Conservation (phyloP, 2,888 invertebrate species). For the Trichogramma evanescens region DNA sequence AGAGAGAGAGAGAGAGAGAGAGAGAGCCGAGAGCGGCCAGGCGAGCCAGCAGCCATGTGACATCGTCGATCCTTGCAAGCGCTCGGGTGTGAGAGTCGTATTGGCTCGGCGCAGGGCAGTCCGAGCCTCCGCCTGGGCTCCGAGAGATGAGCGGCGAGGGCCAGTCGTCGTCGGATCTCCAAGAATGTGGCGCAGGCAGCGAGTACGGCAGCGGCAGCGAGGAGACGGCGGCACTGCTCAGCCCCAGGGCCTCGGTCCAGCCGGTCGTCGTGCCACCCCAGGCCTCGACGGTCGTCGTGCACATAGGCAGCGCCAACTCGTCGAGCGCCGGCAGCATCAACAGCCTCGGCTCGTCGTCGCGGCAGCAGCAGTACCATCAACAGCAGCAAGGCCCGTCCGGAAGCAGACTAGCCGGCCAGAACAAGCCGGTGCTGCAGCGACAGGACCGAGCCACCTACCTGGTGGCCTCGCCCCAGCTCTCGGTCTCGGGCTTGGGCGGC, state of each 20-base stretch:
- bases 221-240: constrained; percentile 74
- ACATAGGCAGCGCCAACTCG: constrained; percentile 33
- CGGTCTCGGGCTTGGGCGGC: constrained; percentile 61
- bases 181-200: constrained; percentile 38
- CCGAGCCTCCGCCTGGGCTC: constrained; percentile 17
- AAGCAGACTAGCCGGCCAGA: constrained; percentile 38
- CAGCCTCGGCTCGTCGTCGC: background rate
- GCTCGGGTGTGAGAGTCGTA: constrained; percentile 15
- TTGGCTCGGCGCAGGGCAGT: constrained; percentile 25
- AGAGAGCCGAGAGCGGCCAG: too few species aligned
- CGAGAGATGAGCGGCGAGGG: constrained; percentile 41
- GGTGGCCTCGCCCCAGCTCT: constrained; percentile 63
- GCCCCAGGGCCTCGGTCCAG: constrained; percentile 51
- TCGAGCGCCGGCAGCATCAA: background rate
- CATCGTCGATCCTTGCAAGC: too few species aligned
- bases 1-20: too few species aligned
- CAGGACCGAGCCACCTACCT: constrained; percentile 79
- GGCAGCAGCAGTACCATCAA: background rate
- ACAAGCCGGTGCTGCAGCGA: constrained; percentile 77
- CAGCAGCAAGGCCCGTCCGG: background rate
- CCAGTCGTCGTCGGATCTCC: constrained; percentile 26
- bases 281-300: constrained; percentile 29
- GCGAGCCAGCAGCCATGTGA: too few species aligned
- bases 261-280: constrained; percentile 42
- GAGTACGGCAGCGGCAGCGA: constrained; percentile 61